phyloP scores from a whole-genome alignment of 1,140 invertebrate genomes.

The Tachypleus tridentatus region DNA sequence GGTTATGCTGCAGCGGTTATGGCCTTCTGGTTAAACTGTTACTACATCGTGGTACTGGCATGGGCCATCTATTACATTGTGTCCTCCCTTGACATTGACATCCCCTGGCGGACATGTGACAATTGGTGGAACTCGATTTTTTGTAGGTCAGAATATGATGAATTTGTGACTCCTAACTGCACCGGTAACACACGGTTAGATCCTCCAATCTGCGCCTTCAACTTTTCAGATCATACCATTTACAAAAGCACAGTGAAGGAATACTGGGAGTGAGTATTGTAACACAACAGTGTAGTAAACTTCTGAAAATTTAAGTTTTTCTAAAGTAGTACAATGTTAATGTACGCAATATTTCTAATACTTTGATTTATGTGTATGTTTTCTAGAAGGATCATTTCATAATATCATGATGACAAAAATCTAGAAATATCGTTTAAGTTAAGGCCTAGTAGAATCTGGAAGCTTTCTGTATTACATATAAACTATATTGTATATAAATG shows the following conservation, averaged over 20 bases:
- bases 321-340: too few species aligned
- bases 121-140: slow-evolving; percentile 82
- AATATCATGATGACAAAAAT: too few species aligned
- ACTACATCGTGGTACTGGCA: slow-evolving; percentile 96
- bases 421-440: too few species aligned
- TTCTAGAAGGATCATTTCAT: too few species aligned
- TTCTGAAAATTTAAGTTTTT: too few species aligned
- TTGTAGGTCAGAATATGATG: slow-evolving; percentile 34
- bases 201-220: slow-evolving; percentile 28
- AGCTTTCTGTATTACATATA: too few species aligned
- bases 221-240: slow-evolving; percentile 19
- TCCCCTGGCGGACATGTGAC: slow-evolving; percentile 90
- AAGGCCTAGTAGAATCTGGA: too few species aligned
- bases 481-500: too few species aligned
- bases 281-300: neutral
- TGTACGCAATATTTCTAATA: too few species aligned
- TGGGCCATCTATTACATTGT: slow-evolving; percentile 98
- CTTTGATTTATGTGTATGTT: too few species aligned
- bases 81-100: slow-evolving; percentile 71
- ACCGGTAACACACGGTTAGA: slow-evolving; percentile 30
- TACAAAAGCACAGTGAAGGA: slow-evolving; percentile 64
- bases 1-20: slow-evolving; percentile 97
- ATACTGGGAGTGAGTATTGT: slow-evolving; percentile 76
- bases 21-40: slow-evolving; percentile 98
- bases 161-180: slow-evolving; percentile 24